Base-by-base conservation (phyloP, 92 coral and sea anemone species). In the Bergia sp. region DNA sequence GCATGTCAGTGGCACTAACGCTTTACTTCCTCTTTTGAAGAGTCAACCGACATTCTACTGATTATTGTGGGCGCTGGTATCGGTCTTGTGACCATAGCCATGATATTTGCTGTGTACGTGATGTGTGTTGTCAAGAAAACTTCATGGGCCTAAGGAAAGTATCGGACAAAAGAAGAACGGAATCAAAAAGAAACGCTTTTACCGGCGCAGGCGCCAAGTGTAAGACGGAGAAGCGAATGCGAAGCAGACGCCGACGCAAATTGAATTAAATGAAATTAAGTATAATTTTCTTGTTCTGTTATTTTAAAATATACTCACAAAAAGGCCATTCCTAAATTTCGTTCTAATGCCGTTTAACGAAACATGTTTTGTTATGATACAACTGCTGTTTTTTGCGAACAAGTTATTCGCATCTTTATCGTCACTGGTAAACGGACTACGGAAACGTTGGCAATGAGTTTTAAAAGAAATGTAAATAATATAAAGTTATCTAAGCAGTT, bases 11-110 rank as follows among this genome's bases (percentile, higher is more conserved):
- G 58, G 2, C 40, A 37, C 40, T 74, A 37, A 74, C 47, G 36
- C 39, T 5, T 15, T 76, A 39, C 37, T 7, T 10, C 41, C 3
- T 76, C 37, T 76, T n/a, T 41, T 2, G 4, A 15, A 76, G 80
- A 76, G 23, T 38, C 10, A n/a, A 44, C 43, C 13, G 23, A 76
- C 80, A 37, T n/a, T 18, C 53, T 76, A 23, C 80, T 76, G 10
- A 76, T 76, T 40, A 76, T 76, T 29, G 80, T 76, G 23, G 50
- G 49, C 47, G 80, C 37, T 12, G 80, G 80, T 44, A 41, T 76
- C 29, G 80, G 80, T 10, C 29, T 76, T 3, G 80, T 76, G 0
- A 20, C 45, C 1, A 2, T 76, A 10, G 80, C 53, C 80, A 76
- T 39, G 29, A 37, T 76, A 37, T 76, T 76, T 21, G 80, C 80